Base-by-base conservation (phyloP, 2,797 vertebrate genomes). In the Dendrocincla fuliginosa region DNA sequence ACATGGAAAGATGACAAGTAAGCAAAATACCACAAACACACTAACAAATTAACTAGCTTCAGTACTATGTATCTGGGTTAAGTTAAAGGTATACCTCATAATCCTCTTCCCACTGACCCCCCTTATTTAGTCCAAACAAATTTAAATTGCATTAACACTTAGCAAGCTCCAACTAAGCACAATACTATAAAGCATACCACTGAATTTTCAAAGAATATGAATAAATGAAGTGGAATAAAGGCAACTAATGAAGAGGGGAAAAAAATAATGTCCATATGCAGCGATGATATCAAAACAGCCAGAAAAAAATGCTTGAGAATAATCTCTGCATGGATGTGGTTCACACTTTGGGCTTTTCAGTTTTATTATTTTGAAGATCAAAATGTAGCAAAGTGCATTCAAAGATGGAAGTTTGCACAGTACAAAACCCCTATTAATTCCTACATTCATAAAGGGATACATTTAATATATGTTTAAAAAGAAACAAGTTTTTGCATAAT, bases 291-390 rank as follows among this genome's bases (percentile, higher is more conserved):
- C 70, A 95, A 93, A 97, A 92, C 90, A 98, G 97, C 95, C 92
- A 97, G 89, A 95, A 97, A 97, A 98, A 94, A 96, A 97, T 97
- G 97, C 96, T 90, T 78, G 47, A 96, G 97, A 95, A 95, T 93
- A 93, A 97, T 98, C 97, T 99, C 99, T 98, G 98, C 98, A 99
- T 99, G 98, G 99, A 99, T 98, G 98, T 95, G 97, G 98, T 96
- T 98, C 75, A 94, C 87, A 47, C 41, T 94, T 94, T 57, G 53
- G 79, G 47, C 12, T 94, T 95, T 91, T 91, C 53, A 37, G 41
- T 64, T 94, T 91, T 87, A 37, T 87, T 93, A 80, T 78, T 92
- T 95, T 83, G 84, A 89, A 92, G 88, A 88, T 41, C 46, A 91
- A 96, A 96, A 95, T 10, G 28, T 80, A 96, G 90, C 67, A 91